phyloP scores from a whole-genome alignment of 2,113 vertebrate genomes.

The Catharus minimus region DNA sequence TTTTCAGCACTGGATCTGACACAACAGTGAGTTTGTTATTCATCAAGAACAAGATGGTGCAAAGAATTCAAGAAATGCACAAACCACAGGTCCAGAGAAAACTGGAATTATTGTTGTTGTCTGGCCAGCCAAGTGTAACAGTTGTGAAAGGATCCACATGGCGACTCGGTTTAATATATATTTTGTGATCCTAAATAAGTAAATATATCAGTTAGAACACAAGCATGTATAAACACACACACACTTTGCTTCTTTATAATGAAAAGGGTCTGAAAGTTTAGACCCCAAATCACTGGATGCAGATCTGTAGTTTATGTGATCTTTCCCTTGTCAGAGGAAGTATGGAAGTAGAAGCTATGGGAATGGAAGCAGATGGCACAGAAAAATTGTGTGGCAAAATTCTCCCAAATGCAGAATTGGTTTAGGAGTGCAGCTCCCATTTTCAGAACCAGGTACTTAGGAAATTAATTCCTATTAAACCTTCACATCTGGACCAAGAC shows the following conservation, averaged over 20 bases:
- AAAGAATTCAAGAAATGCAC: not conserved
- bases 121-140: slow-evolving; percentile 66
- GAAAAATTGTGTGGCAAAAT: not conserved
- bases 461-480: not conserved
- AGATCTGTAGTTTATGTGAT: not conserved
- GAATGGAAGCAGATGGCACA: not conserved
- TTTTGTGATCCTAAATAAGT: slow-evolving; percentile 44
- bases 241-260: not conserved
- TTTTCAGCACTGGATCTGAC: not conserved
- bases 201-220: not conserved
- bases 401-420: not conserved
- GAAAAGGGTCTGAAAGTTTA: not conserved
- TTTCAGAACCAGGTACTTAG: not conserved
- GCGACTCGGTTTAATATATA: slow-evolving; percentile 50
- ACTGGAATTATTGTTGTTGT: not conserved
- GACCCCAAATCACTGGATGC: not conserved
- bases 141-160: slow-evolving; percentile 67
- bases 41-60: not conserved
- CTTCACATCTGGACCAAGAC: not conserved
- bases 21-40: not conserved
- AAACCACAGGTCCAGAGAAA: slow-evolving; percentile 77
- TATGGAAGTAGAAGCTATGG: not conserved
- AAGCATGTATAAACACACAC: not conserved
- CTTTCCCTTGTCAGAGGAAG: not conserved
- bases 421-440: not conserved